Percentiles rank a stretch among this genome's conserved stretches.
Evolutionary conservation across 2,113 vertebrate genomes (phyloP).

Genomic region (Odontophorus gujanensis): DNA sequence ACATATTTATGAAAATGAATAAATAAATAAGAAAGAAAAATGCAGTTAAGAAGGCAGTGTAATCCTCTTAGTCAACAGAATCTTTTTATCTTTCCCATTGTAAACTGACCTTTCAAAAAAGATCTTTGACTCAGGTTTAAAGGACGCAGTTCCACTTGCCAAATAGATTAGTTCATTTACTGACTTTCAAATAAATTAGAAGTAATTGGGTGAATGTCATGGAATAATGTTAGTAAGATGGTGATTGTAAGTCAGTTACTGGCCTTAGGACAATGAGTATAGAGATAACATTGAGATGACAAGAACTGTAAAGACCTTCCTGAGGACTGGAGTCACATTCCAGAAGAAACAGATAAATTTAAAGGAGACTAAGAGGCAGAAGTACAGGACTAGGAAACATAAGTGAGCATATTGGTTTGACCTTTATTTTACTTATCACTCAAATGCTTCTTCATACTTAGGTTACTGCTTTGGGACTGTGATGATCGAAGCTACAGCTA

Average conservation of each 20-base stretch:
- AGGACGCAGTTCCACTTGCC: not conserved
- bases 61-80: not conserved
- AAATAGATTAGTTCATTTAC: not conserved
- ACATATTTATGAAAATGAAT: not conserved
- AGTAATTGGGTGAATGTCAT: not conserved
- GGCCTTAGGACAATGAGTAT: not conserved
- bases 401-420: not conserved
- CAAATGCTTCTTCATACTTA: conserved; percentile 49
- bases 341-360: not conserved
- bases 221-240: not conserved
- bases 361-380: not conserved
- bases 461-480: conserved; percentile 97
- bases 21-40: not conserved
- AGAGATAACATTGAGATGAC: not conserved
- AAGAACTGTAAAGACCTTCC: not conserved
- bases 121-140: conserved; percentile 5
- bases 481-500: conserved; percentile 98
- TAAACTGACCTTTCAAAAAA: conserved; percentile 8
- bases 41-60: not conserved
- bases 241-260: not conserved
- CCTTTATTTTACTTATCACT: not conserved
- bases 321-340: not conserved
- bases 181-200: not conserved
- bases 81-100: not conserved
- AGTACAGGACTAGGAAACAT: not conserved